Conservation (phyloP, 2,113 vertebrate genomes). For the Cavia aperea region DNA sequence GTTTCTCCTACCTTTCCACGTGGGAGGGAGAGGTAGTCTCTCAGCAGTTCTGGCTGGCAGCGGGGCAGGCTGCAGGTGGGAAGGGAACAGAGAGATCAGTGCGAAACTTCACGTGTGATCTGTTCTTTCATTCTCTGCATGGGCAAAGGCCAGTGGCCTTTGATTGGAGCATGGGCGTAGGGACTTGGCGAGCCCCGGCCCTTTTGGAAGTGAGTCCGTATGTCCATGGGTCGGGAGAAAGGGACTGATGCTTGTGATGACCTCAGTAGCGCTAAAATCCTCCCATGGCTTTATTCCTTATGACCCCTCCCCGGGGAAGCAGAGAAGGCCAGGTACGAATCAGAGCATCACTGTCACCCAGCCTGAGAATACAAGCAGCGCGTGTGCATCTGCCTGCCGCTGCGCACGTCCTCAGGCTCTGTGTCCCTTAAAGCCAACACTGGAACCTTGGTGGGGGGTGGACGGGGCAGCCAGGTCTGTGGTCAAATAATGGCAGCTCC, state of each 20-base stretch:
- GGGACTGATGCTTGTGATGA: not conserved
- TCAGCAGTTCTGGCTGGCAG: not conserved
- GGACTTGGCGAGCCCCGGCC: not conserved
- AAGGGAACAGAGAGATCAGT: not conserved
- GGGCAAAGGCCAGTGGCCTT: not conserved
- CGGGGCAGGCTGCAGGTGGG: not conserved
- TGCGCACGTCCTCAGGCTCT: not conserved
- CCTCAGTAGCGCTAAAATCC: not conserved
- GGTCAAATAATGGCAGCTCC: not conserved
- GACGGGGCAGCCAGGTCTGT: not conserved
- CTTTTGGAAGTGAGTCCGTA: not conserved
- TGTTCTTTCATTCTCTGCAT: not conserved
- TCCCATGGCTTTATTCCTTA: not conserved
- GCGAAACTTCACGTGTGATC: not conserved
- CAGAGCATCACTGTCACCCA: not conserved
- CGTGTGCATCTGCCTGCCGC: not conserved
- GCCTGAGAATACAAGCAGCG: not conserved
- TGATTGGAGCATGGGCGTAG: not conserved
- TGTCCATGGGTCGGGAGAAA: not conserved
- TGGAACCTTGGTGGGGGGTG: not conserved
- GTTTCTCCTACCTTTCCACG: constrained; percentile 26
- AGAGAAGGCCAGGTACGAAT: not conserved
- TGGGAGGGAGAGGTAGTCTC: constrained; percentile 30
- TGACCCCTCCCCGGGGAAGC: not conserved
- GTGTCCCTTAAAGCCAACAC: not conserved